These are phyloP conservation scores for Melanotaenia nigrans DNA, from an alignment of 2,797 vertebrate genomes.

Conservation along the genomic window DNA sequence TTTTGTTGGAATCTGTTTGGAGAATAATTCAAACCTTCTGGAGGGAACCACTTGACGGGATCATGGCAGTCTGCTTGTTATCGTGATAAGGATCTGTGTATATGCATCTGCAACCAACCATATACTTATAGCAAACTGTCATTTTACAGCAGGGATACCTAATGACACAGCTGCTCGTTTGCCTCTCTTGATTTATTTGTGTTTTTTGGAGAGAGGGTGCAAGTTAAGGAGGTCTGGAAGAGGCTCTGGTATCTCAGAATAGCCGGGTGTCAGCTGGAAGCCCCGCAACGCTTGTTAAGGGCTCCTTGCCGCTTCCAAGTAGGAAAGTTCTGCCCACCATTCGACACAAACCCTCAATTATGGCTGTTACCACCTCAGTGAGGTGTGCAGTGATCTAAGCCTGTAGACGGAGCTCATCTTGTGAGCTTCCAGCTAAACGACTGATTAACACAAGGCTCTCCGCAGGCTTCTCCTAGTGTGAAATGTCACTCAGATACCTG, in stretches of 20 bases:
- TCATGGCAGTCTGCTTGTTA: neutral
- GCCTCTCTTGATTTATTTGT: slow-evolving; percentile 66
- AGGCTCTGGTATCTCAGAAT: slow-evolving; percentile 68
- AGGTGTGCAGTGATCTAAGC: slow-evolving; percentile 27
- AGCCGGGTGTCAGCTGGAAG: slow-evolving; percentile 69
- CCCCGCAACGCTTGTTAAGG: slow-evolving; percentile 44
- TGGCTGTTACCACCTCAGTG: slow-evolving; percentile 18
- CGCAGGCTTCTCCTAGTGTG: slow-evolving; percentile 12
- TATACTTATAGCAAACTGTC: slow-evolving; percentile 25
- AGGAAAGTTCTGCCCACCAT: slow-evolving; percentile 27
- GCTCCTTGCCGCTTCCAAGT: slow-evolving; percentile 8
- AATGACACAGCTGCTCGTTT: slow-evolving; percentile 70
- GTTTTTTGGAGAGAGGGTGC: slow-evolving; percentile 53
- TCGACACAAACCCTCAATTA: slow-evolving; percentile 41
- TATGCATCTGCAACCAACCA: slow-evolving; percentile 2
- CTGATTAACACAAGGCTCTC: slow-evolving; percentile 44
- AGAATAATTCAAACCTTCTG: slow-evolving; percentile 36
- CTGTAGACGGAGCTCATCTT: slow-evolving; percentile 25
- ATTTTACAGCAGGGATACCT: slow-evolving; percentile 53
- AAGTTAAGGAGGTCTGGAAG: slow-evolving; percentile 44
- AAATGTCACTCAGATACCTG: slow-evolving; percentile 37
- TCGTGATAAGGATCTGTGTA: slow-evolving; percentile 28
- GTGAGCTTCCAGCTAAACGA: slow-evolving; percentile 30
- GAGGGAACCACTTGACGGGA: slow-evolving; percentile 9
- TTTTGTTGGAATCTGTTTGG: slow-evolving; percentile 36